Percentiles rank a stretch among this genome's conserved stretches.
Conservation (phyloP, 2,888 invertebrate species). For the Rhabditoides inermis region DNA sequence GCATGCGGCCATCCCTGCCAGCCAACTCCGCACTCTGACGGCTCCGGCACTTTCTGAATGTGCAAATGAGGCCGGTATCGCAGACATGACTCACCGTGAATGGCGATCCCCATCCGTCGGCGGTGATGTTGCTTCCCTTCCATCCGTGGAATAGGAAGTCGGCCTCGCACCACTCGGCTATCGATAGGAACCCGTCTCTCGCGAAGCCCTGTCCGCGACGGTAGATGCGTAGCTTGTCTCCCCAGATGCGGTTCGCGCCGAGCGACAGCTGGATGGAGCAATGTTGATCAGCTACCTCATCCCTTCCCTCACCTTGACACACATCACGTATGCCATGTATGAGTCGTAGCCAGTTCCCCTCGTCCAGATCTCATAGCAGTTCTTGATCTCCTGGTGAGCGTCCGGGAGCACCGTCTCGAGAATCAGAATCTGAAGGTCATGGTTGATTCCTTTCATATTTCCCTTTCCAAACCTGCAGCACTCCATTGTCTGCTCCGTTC, state of each 20-base stretch:
- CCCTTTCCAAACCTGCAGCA: conserved; percentile 26
- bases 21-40: conserved; percentile 9
- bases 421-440: conserved; percentile 33
- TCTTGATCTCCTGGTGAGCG: conserved; percentile 23
- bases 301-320: conserved; percentile 41
- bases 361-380: conserved; percentile 41
- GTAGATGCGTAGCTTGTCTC: conserved; percentile 38
- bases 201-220: conserved; percentile 38
- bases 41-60: conserved; percentile 4
- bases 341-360: conserved; percentile 38
- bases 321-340: conserved; percentile 48
- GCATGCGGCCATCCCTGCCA: conserved; percentile 17
- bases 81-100: conserved; percentile 18
- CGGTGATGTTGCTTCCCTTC: conserved; percentile 27
- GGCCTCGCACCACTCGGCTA: conserved; percentile 24
- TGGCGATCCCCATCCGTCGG: conserved; percentile 31
- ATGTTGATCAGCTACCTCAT: conserved; percentile 4
- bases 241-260: conserved; percentile 36
- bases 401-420: conserved; percentile 37
- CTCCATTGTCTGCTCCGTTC: conserved; percentile 49
- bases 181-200: conserved; percentile 34
- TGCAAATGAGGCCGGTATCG: not conserved
- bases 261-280: not conserved
- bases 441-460: not conserved
- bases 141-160: conserved; percentile 46